phyloP scores from a whole-genome alignment of 2,888 invertebrate species.

The Lasioglossum malachurum region DNA sequence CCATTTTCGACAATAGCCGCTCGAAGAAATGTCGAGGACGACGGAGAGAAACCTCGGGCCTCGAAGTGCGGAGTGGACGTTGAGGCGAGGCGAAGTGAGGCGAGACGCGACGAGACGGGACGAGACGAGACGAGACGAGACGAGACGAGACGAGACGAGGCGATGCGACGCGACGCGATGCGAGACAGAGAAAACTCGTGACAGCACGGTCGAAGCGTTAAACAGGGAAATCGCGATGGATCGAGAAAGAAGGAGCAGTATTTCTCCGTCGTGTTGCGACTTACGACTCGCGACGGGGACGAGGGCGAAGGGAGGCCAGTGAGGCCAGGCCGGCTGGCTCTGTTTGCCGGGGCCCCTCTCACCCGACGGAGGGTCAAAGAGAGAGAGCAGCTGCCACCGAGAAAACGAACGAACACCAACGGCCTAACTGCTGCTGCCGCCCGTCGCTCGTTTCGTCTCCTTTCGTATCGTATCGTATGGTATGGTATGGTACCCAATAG shows the following conservation, averaged over 20 bases:
- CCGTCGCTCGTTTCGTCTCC: conserved; percentile 61
- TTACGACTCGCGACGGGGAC: conserved; percentile 50
- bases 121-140: background rate
- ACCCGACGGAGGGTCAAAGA: conserved; percentile 64
- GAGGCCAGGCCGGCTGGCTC: conserved; percentile 64
- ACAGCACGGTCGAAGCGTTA: background rate
- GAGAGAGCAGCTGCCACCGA: conserved; percentile 77
- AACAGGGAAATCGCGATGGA: conserved; percentile 14
- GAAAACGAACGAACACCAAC: conserved; percentile 64
- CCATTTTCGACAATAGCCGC: conserved; percentile 5
- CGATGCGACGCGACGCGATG: background rate
- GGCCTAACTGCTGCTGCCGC: conserved; percentile 69
- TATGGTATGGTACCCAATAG: background rate
- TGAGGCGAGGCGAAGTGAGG: background rate
- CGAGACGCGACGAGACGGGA: background rate
- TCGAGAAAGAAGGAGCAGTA: conserved; percentile 48
- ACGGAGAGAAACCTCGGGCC: background rate
- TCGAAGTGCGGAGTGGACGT: background rate
- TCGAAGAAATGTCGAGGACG: conserved; percentile 4
- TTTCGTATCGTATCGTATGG: background rate
- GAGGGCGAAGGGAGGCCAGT: conserved; percentile 65
- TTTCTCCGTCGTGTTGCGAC: conserved; percentile 70
- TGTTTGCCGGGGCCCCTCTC: conserved; percentile 75
- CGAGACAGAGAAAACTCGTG: conserved; percentile 13
- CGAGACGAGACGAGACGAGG: background rate